Evolutionary conservation across 2,888 invertebrate genomes (phyloP).

Genomic region (Dicyrtoma fusca): DNA sequence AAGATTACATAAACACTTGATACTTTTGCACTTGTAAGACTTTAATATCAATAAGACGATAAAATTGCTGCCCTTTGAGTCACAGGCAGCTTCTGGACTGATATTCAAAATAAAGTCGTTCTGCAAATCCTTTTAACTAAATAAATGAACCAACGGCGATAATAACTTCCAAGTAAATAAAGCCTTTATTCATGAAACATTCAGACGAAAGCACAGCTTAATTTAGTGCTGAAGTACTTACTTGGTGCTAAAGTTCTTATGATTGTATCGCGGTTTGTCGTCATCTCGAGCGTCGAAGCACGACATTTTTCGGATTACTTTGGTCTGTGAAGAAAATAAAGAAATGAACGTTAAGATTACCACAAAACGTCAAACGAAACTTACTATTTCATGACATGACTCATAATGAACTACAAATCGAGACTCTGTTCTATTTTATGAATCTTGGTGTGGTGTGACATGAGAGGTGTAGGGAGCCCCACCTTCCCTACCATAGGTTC

Average conservation of each 20-base stretch:
- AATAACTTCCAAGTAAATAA: not conserved
- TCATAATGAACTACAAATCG: not conserved
- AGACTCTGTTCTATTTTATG: conserved; percentile 11
- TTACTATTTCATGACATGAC: conserved; percentile 11
- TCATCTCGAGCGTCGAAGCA: conserved; percentile 56
- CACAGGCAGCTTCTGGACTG: not conserved
- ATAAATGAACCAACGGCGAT: not conserved
- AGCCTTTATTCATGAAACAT: too few relatives aligned
- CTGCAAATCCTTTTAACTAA: too few relatives aligned
- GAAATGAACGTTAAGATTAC: not conserved
- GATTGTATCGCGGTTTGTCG: conserved; percentile 52
- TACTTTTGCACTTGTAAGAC: too few relatives aligned
- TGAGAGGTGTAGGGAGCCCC: conserved; percentile 11
- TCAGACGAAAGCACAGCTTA: too few relatives aligned
- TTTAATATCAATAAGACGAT: too few relatives aligned
- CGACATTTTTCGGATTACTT: conserved; percentile 53
- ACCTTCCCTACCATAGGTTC: conserved; percentile 17
- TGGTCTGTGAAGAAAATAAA: conserved; percentile 28
- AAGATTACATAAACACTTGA: too few relatives aligned
- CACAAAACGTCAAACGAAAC: not conserved
- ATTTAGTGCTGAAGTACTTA: conserved; percentile 39
- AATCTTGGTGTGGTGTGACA: not conserved
- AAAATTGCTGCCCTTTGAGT: too few relatives aligned
- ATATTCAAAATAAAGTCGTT: too few relatives aligned
- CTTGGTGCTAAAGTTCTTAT: conserved; percentile 56